These are phyloP conservation scores for Pogona vitticeps DNA, from an alignment of 2,113 vertebrate genomes.

Conservation along the genomic window DNA sequence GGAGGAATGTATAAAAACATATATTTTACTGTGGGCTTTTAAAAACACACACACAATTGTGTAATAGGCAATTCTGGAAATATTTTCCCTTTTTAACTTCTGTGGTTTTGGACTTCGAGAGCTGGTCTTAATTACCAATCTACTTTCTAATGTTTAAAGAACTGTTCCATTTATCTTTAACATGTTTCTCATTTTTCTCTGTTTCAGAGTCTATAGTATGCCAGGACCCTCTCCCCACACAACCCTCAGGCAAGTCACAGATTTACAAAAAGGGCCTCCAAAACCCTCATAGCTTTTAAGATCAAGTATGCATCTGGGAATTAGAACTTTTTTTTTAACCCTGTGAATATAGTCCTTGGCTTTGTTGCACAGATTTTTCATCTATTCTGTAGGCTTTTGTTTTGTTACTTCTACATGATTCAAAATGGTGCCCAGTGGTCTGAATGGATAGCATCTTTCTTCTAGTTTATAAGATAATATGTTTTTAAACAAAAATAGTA, in stretches of 20 bases:
- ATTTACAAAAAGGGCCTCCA: slow-evolving; percentile 63
- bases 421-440: slow-evolving; percentile 33
- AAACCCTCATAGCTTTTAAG: slow-evolving; percentile 62
- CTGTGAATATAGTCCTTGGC: slow-evolving; percentile 68
- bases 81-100: slow-evolving; percentile 83
- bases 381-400: slow-evolving; percentile 62
- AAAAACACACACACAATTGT: slow-evolving; percentile 65
- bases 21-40: slow-evolving; percentile 74
- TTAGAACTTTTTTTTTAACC: slow-evolving; percentile 43
- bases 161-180: slow-evolving; percentile 81
- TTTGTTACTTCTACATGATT: slow-evolving; percentile 52
- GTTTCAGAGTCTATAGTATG: slow-evolving; percentile 75
- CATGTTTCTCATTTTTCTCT: slow-evolving; percentile 81
- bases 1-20: slow-evolving; percentile 75
- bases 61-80: slow-evolving; percentile 83
- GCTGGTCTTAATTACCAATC: slow-evolving; percentile 82
- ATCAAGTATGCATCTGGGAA: slow-evolving; percentile 57
- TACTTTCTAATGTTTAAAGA: slow-evolving; percentile 81
- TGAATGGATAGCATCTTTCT: not conserved
- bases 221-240: slow-evolving; percentile 72
- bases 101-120: slow-evolving; percentile 79
- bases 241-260: slow-evolving; percentile 75
- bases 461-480: not conserved
- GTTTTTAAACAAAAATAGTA: not conserved
- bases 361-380: slow-evolving; percentile 64